Evolutionary conservation across 2,113 vertebrate species (phyloP).

Genomic region (Antechinus flavipes): DNA sequence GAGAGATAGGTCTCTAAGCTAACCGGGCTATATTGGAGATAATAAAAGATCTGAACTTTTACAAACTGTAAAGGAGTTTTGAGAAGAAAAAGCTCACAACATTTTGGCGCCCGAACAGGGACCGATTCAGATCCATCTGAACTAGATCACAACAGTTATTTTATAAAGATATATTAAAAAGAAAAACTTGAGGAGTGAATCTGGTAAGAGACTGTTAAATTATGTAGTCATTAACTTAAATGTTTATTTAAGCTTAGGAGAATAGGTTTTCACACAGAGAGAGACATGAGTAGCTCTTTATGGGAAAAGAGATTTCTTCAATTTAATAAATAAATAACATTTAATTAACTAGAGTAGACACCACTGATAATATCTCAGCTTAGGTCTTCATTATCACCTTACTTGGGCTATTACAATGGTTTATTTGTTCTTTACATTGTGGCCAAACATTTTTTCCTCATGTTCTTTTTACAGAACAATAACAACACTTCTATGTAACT

Average conservation of each 20-base stretch:
- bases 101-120: too few species aligned
- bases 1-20: too few species aligned
- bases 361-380: neutral
- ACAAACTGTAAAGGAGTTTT: too few species aligned
- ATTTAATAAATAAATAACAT: neutral
- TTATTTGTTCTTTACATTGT: neutral
- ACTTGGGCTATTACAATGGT: neutral
- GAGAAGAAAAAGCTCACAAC: too few species aligned
- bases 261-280: neutral
- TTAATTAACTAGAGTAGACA: neutral
- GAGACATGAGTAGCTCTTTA: neutral
- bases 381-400: neutral
- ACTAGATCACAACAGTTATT: too few species aligned
- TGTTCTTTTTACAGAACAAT: neutral
- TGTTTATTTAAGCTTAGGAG: neutral
- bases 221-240: neutral
- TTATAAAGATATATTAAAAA: neutral
- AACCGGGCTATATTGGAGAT: too few species aligned
- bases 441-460: neutral
- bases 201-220: neutral
- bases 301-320: neutral
- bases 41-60: too few species aligned
- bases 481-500: neutral
- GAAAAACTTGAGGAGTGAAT: neutral
- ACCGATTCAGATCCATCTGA: too few species aligned